phyloP scores from a whole-genome alignment of 2,113 vertebrate species.

The Todiramphus saurophagus region DNA sequence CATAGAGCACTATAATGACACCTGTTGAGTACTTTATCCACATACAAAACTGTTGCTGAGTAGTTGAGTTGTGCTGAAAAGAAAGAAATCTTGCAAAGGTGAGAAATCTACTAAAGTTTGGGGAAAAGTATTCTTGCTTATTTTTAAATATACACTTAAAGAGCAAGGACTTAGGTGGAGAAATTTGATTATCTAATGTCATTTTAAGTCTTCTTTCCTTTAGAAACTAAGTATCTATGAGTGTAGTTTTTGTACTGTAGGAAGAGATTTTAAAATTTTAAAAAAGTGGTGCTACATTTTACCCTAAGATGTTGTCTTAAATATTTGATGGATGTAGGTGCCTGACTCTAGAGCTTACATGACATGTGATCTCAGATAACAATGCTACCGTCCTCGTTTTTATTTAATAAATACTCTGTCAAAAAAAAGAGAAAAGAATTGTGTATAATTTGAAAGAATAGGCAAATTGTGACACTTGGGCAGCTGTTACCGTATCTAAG shows the following conservation, averaged over 20 bases:
- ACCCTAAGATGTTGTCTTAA: slow-evolving; percentile 21
- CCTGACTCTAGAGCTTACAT: neutral
- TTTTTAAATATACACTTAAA: neutral
- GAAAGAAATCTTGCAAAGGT: neutral
- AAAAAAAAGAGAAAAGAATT: neutral
- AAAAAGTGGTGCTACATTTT: neutral
- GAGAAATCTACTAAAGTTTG: neutral
- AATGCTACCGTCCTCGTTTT: neutral
- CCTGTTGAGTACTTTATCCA: slow-evolving; percentile 58
- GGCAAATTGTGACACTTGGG: neutral
- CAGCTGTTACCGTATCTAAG: neutral
- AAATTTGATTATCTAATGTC: neutral
- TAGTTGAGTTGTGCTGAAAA: neutral
- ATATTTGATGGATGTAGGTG: slow-evolving; percentile 39
- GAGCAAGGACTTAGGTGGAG: neutral
- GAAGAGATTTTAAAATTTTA: slow-evolving; percentile 17
- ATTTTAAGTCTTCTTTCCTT: neutral
- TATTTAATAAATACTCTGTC: slow-evolving; percentile 13
- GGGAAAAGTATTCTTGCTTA: neutral
- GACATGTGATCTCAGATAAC: neutral
- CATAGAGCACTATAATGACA: neutral
- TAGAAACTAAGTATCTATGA: neutral
- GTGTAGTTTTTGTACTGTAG: neutral
- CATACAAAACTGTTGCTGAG: neutral
- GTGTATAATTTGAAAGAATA: neutral